phyloP scores from a whole-genome alignment of 2,888 invertebrate species.

The Dusona sp. region DNA sequence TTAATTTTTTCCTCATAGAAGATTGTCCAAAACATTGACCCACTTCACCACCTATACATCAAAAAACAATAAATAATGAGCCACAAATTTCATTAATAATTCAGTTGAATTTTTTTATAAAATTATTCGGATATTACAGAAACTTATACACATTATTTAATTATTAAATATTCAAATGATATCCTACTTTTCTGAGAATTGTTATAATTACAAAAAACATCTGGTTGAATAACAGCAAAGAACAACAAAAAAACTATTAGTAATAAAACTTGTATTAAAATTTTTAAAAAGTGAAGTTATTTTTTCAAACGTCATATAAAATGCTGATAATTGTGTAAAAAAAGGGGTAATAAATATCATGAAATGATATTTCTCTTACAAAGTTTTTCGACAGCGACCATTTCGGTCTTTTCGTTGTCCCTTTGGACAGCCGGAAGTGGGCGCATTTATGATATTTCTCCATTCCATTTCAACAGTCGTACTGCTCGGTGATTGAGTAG shows the following conservation, averaged over 20 bases:
- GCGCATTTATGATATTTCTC: conserved; percentile 63
- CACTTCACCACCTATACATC: conserved; percentile 15
- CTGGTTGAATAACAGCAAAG: background rate
- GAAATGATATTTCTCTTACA: too few relatives aligned
- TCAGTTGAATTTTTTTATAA: background rate
- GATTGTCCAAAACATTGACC: background rate
- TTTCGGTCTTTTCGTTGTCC: conserved; percentile 60
- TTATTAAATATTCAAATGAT: background rate
- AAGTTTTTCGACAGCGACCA: conserved; percentile 64
- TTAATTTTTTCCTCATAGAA: background rate
- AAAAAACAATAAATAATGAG: background rate
- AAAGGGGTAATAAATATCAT: too few relatives aligned
- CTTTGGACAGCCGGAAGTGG: conserved; percentile 46
- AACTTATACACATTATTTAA: too few relatives aligned
- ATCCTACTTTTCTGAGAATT: background rate
- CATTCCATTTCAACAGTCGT: background rate
- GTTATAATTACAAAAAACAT: background rate
- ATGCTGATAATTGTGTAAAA: too few relatives aligned
- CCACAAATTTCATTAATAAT: background rate
- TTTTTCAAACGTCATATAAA: too few relatives aligned
- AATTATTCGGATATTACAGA: too few relatives aligned
- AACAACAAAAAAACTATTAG: too few relatives aligned
- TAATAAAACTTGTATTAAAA: too few relatives aligned
- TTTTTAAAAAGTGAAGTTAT: too few relatives aligned
- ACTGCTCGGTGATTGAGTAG: background rate